Percentiles rank a stretch among this genome's conserved stretches.
Conservation (phyloP, 2,113 vertebrate genomes). For the Riparia riparia region DNA sequence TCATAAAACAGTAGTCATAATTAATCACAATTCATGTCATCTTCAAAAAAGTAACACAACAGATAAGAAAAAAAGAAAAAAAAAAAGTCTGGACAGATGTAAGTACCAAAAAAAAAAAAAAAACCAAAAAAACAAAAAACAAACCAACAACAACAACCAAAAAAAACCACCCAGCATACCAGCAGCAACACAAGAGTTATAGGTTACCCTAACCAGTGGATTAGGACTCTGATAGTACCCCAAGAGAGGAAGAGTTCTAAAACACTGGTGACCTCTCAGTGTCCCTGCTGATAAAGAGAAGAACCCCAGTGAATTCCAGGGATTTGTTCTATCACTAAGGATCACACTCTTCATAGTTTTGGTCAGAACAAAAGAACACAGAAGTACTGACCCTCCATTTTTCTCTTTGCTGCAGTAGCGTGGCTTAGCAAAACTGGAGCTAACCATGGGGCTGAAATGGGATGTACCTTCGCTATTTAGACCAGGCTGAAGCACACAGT, state of each 20-base stretch:
- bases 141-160: no score
- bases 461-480: background rate
- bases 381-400: background rate
- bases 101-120: background rate
- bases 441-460: background rate
- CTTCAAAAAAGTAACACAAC: background rate
- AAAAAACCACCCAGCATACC: background rate
- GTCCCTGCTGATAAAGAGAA: background rate
- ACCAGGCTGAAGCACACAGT: background rate
- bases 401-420: background rate
- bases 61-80: rapidly evolving
- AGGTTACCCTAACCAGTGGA: background rate
- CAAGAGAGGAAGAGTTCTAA: background rate
- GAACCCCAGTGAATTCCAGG: background rate
- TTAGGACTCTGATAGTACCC: background rate
- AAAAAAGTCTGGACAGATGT: background rate
- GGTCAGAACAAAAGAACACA: background rate
- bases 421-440: background rate
- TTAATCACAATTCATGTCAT: background rate
- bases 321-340: background rate
- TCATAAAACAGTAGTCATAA: background rate
- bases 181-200: background rate
- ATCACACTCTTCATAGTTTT: background rate
- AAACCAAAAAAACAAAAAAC: no score
- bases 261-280: background rate